Evolutionary conservation across 2,113 vertebrate genomes (phyloP).

Genomic region (Otus sunia): DNA sequence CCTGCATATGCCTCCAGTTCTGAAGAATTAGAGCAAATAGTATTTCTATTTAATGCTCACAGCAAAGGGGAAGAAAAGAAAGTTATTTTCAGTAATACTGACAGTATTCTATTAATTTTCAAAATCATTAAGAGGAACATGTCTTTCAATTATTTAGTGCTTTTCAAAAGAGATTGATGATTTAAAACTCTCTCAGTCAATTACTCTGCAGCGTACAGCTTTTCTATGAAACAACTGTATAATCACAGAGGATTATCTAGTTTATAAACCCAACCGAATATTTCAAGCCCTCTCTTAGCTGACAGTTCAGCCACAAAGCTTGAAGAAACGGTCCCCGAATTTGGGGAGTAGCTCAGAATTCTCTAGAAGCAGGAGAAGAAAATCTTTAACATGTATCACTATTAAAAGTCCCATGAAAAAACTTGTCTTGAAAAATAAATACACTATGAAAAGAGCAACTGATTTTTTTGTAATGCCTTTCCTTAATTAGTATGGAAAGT

Average conservation of each 20-base stretch:
- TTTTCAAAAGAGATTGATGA: not conserved
- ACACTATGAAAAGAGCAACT: not conserved
- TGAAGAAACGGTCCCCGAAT: not conserved
- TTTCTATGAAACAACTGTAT: not conserved
- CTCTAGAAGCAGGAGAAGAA: not conserved
- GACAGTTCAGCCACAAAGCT: not conserved
- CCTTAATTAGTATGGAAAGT: not conserved
- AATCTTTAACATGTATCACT: fast-evolving
- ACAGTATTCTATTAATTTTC: slow-evolving; percentile 11
- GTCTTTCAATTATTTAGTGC: slow-evolving; percentile 1
- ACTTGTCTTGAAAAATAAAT: not conserved
- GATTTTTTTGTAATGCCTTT: not conserved
- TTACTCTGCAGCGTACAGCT: not conserved
- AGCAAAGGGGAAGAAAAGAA: not conserved
- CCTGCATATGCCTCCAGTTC: slow-evolving; percentile 98
- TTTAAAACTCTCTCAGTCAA: not conserved
- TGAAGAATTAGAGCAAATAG: slow-evolving; percentile 58
- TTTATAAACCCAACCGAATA: not conserved
- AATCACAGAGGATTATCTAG: not conserved
- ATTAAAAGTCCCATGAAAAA: not conserved
- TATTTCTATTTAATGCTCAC: slow-evolving; percentile 51
- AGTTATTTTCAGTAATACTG: not conserved
- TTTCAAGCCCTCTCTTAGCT: not conserved
- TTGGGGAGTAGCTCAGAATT: not conserved
- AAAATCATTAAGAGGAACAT: not conserved